Evolutionary conservation across 2,113 vertebrate species (phyloP), one percentile per base, ranked within the genome.

Genomic region (Dipodomys spectabilis): DNA sequence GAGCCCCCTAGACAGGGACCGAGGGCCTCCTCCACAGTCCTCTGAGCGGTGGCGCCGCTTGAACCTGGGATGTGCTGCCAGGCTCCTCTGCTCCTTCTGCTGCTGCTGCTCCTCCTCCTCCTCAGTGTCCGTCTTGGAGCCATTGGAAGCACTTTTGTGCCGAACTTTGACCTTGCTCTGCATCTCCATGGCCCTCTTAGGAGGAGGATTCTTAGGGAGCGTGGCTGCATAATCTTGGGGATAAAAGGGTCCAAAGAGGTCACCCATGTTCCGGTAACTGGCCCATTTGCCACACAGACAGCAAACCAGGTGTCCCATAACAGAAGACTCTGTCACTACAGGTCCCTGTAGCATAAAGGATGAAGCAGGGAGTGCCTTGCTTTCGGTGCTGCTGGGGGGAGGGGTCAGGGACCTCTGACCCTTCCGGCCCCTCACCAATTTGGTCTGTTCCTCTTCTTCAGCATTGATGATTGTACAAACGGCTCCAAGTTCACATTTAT

Each of bases 281-380:
- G 99, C 99, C 99, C 99, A 99, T 97, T 99, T 99, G 96, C 99
- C 99, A 96, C 99, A 99, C 45, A 99, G 98, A 97, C 99, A 99
- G 96, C 99, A 99, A 53, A 99, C 98, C 94, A 99, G 98, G 85
- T 99, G 99, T 86, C 99, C 99, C 45, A 98, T 98, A 83, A 99
- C 98, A 94, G 98, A 98, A 60, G 99, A 99, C 94, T 99, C 99
- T 6, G 99, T 99, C 57, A 99, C 98, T 72, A 99, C 98, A 11
- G 99, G 99, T 64, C 99, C 99, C 96, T 98, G 98, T 90, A 99
- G 98, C 97, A 99, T 98, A 88, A 99, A 99, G 91, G 98, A 98
- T 15, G 99, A 99, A 60, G 98, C 98, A 79, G 99, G 99, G 85
- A 99, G 98, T 5, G 97, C 98, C 98, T 99, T 99, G 97, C 99